Evolutionary conservation across 2,797 vertebrate species (phyloP), one percentile per base, ranked within the genome.

Genomic region (Cygnus olor): DNA sequence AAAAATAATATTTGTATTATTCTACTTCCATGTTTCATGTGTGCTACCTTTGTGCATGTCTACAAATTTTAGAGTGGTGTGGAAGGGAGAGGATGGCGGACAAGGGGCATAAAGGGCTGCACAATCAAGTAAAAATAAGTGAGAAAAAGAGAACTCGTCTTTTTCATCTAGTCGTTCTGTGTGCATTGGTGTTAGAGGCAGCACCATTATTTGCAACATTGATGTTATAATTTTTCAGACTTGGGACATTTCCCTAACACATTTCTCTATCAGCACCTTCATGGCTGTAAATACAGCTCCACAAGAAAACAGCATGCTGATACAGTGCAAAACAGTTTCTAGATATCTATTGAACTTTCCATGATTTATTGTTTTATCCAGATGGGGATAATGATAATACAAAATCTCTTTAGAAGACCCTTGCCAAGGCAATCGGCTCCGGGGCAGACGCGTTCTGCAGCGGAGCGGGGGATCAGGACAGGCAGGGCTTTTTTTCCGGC

Each of bases 141-240:
- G 65, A 70, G 40, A 36, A 64, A 14, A 42, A 42, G 65, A 60
- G 61, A 44, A 61, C 10, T 77, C 0, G 0, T 27, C 5, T 42
- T 66, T 92, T 85, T 63, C 13, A 18, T 12, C 17, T 56, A 64
- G 5, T 14, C 21, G 0, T 68, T 63, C 54, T 38, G 14, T 10
- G 9, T 38, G 19, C 8, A 0, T 30, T 16, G 13, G 15, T 58
- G 28, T 74, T 32, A 49, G 44, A 42, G 36, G 30, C 30, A 80
- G 71, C 45, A 28, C 53, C 14, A 0, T 1, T 32, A 49, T 34
- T 5, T 80, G 45, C 53, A 64, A 4, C 0, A 2, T 20, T 3
- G 0, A 2, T 44, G 21, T 34, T 12, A 1, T 32, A 34, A 18
- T 63, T 90, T 92, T 89, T 66, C 15, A 44, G 65, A 47, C 20